Conservation (phyloP, 2,113 vertebrate species). For the Deroptyus accipitrinus region DNA sequence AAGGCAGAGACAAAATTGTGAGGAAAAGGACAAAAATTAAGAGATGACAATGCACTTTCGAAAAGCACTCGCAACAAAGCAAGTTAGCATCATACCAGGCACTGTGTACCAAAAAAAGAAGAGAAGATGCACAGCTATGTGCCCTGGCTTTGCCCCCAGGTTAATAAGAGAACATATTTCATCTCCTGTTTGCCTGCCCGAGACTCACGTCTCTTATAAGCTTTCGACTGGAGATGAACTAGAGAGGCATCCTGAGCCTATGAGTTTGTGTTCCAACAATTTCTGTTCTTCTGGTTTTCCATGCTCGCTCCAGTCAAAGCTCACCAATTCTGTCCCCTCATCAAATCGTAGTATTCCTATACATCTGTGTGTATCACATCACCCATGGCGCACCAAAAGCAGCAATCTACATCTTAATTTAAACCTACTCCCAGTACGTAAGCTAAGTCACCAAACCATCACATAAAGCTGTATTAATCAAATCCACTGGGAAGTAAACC, state of each 20-base stretch:
- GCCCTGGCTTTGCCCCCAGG: background rate
- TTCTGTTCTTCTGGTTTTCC: background rate
- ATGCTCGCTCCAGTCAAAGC: background rate
- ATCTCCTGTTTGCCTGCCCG: background rate
- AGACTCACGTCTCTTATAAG: background rate
- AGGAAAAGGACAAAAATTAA: background rate
- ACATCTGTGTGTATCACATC: background rate
- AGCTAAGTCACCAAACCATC: background rate
- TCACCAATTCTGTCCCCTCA: background rate
- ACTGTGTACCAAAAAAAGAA: background rate
- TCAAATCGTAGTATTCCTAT: background rate
- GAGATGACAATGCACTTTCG: background rate
- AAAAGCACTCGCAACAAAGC: background rate
- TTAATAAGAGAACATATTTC: background rate
- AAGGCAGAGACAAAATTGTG: background rate
- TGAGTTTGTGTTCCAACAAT: background rate
- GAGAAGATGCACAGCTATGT: background rate
- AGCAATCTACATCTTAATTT: background rate
- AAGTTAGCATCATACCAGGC: background rate
- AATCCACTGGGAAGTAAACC: rapidly evolving
- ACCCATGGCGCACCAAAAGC: background rate
- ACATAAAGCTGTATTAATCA: background rate
- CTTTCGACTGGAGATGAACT: background rate
- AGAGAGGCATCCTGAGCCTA: background rate
- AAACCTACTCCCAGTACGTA: background rate